Evolutionary conservation across 2,797 vertebrate genomes (phyloP).

Genomic region (Microctenopoma stevenorrisi): DNA sequence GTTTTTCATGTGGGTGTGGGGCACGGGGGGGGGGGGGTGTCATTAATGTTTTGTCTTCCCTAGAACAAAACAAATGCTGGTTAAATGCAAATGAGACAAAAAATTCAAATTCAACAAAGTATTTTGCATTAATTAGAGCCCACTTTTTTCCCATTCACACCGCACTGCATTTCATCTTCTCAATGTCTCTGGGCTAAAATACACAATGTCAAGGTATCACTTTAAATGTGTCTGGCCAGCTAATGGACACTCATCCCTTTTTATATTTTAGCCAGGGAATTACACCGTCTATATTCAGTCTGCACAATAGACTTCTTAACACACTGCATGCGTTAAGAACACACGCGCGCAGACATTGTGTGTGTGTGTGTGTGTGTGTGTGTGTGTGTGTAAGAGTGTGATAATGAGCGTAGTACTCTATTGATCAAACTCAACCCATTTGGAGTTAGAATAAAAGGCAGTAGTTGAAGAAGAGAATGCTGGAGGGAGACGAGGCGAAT

Average conservation of each 20-base stretch:
- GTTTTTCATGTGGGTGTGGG: constrained; percentile 6
- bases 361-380: constrained; percentile 10
- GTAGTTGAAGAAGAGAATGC: constrained; percentile 65
- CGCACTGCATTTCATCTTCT: constrained; percentile 66
- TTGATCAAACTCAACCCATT: constrained; percentile 80
- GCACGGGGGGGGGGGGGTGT: background rate
- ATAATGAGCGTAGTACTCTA: constrained; percentile 76
- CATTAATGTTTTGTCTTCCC: background rate
- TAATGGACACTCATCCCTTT: constrained; percentile 81
- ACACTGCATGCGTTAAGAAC: constrained; percentile 15
- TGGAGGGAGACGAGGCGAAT: constrained; percentile 48
- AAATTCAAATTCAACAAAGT: constrained; percentile 26
- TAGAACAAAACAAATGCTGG: constrained; percentile 28
- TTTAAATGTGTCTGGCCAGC: constrained; percentile 73
- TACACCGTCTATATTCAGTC: constrained; percentile 72
- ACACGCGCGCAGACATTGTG: background rate
- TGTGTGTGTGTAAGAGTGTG: constrained; percentile 42
- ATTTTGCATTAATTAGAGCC: constrained; percentile 59
- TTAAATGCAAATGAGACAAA: constrained; percentile 56
- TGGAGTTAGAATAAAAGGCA: constrained; percentile 75
- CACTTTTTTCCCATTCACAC: constrained; percentile 51
- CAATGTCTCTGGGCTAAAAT: constrained; percentile 61
- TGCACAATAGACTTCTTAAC: constrained; percentile 75
- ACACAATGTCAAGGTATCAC: constrained; percentile 72
- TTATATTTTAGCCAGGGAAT: constrained; percentile 77